A percentile compares a stretch with the other conserved stretches of the same genome.
Evolutionary conservation across 37 sponge, comb jelly and placozoan genomes (phyloP).

Genomic region (Dysidea cf. avara): DNA sequence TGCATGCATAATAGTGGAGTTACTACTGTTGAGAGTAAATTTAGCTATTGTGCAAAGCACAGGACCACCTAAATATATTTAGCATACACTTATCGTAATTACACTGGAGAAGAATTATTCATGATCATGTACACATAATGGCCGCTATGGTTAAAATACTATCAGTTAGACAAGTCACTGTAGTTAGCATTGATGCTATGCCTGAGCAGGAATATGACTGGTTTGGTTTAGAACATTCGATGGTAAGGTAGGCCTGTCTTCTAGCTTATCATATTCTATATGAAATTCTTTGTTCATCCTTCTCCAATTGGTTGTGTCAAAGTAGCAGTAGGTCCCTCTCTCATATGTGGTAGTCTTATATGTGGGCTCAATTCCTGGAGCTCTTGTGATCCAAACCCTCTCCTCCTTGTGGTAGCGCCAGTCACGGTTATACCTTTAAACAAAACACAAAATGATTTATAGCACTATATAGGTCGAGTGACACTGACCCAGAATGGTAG

Average conservation of each 20-base stretch:
- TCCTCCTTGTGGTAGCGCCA: constrained; percentile 99
- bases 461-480: neutral
- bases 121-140: no score
- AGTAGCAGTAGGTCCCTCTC: constrained; percentile 90
- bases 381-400: constrained; percentile 92
- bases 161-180: no score
- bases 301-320: constrained; percentile 92
- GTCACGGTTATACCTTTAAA: constrained; percentile 71
- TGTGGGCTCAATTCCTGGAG: constrained; percentile 85
- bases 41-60: no score
- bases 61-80: no score
- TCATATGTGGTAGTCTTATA: constrained; percentile 75
- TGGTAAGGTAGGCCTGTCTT: constrained; percentile 84
- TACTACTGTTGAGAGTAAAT: no score
- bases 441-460: neutral
- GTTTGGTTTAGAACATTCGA: constrained; percentile 22
- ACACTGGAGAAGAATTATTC: no score
- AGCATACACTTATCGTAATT: no score
- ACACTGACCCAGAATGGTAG: no score
- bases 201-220: no score
- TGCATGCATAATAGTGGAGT: no score
- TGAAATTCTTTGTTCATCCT: constrained; percentile 86
- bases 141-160: no score
- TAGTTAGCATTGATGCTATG: no score
- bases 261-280: constrained; percentile 91